Evolutionary conservation across 2,888 invertebrate genomes (phyloP), one percentile per base, ranked within the genome.

Genomic region (Peribatodes rhomboidaria): DNA sequence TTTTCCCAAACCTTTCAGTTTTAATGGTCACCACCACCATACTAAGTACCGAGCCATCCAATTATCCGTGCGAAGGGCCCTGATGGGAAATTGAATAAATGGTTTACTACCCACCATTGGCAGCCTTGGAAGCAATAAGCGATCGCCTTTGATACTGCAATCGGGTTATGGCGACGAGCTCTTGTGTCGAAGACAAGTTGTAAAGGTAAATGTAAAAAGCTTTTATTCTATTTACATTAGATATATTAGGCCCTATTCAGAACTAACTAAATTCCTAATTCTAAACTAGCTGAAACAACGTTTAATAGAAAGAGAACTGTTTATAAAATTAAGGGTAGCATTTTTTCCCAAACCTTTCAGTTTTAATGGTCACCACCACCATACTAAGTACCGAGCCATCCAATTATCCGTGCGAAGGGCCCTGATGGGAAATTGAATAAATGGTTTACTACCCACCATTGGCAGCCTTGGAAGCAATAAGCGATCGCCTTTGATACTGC

Each of bases 31-130:
- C 53, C 11, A 11, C 3, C 50, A 50, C 33, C 11, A 14, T 49
- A 61, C 53, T 57, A 54, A 83, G 83, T 85, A 85, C 79, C 81
- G 86, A 85, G 80, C 80, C 82, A 73, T 84, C 81, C 90, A 90
- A 90, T 90, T 90, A 90, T 86, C 74, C 78, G 85, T 85, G 85
- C 84, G 89, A 89, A 87, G 85, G 86, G 79, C 78, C 76, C 76
- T 70, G 78, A 78, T 83, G 83, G 87, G 90, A 90, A 90, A 90
- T 88, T 89, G 88, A 89, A 89, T 87, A 80, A 84, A 89, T 89
- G 80, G 76, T 88, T 89, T 88, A 89, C 52, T 58, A 61, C 52
- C 49, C 31, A 46, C 41, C 50, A 11, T 37, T 56, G 52, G 57
- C 52, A 53, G 52, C 6, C 52, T 56, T 55, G 11, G 35, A 84